Conservation (phyloP, 2,797 vertebrate species). For the Taeniopygia guttata region DNA sequence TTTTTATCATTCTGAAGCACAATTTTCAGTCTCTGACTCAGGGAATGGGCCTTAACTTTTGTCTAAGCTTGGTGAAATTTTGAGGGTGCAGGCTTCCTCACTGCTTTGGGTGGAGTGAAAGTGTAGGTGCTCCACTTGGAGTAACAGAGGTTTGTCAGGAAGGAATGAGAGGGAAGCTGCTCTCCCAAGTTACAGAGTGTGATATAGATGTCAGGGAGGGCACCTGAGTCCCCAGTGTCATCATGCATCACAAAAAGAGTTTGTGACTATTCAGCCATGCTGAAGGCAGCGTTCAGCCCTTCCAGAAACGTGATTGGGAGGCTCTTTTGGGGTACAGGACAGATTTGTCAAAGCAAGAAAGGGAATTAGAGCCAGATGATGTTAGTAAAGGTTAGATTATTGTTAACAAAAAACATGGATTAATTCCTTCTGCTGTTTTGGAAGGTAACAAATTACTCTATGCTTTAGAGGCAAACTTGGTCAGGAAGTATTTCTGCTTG, state of each 20-base stretch:
- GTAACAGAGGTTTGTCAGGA: not conserved
- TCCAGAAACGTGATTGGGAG: accelerated
- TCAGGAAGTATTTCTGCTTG: not conserved
- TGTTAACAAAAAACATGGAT: not conserved
- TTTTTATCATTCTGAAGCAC: not conserved
- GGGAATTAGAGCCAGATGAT: not conserved
- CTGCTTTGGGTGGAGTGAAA: not conserved
- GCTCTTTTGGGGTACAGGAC: not conserved
- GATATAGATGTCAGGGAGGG: not conserved
- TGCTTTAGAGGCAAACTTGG: not conserved
- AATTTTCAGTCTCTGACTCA: not conserved
- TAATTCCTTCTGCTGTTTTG: not conserved
- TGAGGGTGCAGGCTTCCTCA: not conserved
- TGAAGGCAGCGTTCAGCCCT: not conserved
- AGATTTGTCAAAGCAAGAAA: not conserved
- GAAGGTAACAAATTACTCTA: not conserved
- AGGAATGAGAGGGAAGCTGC: not conserved
- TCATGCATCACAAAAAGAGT: not conserved
- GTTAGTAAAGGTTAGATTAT: not conserved
- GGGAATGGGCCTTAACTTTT: not conserved
- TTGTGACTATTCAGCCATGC: not conserved
- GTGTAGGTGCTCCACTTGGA: not conserved
- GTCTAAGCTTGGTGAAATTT: not conserved
- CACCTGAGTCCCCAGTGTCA: accelerated
- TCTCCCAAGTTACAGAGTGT: not conserved